Base-by-base conservation (phyloP, 2,888 invertebrate genomes). In the Microlaimidae sp. region DNA sequence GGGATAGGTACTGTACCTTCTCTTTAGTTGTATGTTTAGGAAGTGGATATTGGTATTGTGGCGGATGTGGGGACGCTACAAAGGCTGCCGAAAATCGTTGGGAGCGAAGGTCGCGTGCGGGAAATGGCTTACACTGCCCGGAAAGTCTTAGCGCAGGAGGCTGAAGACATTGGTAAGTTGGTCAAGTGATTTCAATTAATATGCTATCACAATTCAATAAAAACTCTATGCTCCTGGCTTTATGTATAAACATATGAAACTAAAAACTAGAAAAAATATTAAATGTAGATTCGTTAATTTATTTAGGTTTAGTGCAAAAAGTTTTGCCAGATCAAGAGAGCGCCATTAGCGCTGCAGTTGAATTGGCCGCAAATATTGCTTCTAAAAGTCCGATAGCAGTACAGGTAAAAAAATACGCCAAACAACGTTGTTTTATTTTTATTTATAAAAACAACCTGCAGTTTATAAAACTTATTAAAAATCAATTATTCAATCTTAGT, bases 41-140 rank as follows among this genome's bases (percentile, higher is more conserved):
- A 92, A 74, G 78, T 75, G 3, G 73, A 75, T 52, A 58, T 76
- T 26, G 95, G 95, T 0, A 75, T 97, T 72, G 89, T 93, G 2
- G 89, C 95, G 2, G 97, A 97, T 75, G 85, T 95, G 0, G 97
- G 97, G 0, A 82, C 84, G 0, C 73, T 97, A 40, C 95, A 95
- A 70, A 78, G 93, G 58, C 73, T 97, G 19, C 93, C 93, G 1
- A 90, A 86, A 75, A 74, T 85, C 2, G 77, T 93, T 28, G 88
- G 89, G 21, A 90, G 81, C 63, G 81, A 84, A 38, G 89, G 92
- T 60, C 75, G 86, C 57, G 83, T 80, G 0, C 76, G 90, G 23
- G 97, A 97, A 69, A 74, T 95, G 0, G 83, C 85, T 57, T 85
- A 78, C 62, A 90, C 93, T 0, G 88, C 82, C 0, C 76, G 93